Conservation (phyloP, 2,113 vertebrate species). For the Peromyscus californicus region DNA sequence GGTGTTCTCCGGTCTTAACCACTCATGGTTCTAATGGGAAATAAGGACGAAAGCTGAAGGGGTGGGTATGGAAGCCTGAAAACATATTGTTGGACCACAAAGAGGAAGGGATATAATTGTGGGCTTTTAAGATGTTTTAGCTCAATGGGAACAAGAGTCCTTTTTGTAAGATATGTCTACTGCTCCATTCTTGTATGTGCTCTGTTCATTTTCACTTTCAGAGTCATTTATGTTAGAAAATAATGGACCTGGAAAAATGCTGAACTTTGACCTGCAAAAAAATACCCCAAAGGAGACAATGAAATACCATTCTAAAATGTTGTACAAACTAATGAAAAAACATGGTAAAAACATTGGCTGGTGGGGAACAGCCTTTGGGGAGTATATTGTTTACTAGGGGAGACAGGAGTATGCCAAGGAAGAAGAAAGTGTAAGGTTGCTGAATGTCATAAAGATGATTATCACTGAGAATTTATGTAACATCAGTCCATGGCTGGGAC, state of each 20-base stretch:
- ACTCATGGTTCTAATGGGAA: neutral
- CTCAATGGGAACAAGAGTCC: neutral
- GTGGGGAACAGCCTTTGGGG: neutral
- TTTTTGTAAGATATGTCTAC: neutral
- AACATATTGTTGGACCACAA: neutral
- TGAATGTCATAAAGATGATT: neutral
- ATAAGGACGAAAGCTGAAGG: neutral
- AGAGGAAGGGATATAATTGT: neutral
- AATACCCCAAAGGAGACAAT: neutral
- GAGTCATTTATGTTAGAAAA: neutral
- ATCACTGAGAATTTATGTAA: neutral
- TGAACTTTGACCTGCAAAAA: neutral
- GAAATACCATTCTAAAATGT: neutral
- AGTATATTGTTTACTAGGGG: neutral
- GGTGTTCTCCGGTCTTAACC: neutral
- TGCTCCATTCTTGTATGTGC: constrained; percentile 4
- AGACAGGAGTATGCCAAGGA: neutral
- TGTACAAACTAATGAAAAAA: neutral
- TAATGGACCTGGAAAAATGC: neutral
- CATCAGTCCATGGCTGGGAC: neutral
- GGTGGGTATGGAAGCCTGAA: neutral
- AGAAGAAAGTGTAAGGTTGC: neutral
- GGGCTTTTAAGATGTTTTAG: neutral
- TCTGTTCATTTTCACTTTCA: constrained; percentile 16
- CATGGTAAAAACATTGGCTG: neutral